Conservation (phyloP, 2,888 invertebrate genomes). For the Sinelater perroti region DNA sequence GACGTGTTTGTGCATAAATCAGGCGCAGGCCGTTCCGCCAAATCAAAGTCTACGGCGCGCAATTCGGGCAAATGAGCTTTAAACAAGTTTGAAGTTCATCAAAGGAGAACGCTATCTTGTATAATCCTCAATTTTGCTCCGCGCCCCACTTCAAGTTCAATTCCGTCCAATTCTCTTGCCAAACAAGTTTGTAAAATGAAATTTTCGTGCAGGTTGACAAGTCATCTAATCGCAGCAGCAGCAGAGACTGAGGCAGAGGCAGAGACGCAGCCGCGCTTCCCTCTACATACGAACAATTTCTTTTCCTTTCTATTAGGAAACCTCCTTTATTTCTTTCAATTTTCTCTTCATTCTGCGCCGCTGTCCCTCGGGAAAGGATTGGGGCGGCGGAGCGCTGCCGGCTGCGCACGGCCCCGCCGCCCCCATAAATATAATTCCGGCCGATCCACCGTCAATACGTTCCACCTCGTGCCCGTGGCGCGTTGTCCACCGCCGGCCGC, state of each 20-base stretch:
- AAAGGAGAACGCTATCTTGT: constrained; percentile 54
- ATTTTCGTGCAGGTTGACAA: constrained; percentile 67
- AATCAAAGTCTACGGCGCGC: constrained; percentile 36
- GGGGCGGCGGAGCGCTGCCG: constrained; percentile 34
- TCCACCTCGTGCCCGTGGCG: constrained; percentile 20
- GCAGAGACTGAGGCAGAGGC: no score
- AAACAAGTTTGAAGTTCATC: constrained; percentile 56
- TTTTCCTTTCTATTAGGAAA: constrained; percentile 58
- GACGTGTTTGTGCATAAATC: constrained; percentile 4
- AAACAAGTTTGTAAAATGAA: constrained; percentile 69
- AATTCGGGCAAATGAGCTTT: constrained; percentile 49
- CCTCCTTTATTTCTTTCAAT: constrained; percentile 63
- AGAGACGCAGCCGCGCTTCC: constrained; percentile 40
- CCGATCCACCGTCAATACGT: constrained; percentile 33
- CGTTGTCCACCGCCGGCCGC: constrained; percentile 10
- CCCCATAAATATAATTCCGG: constrained; percentile 36
- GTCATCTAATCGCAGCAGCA: constrained; percentile 64
- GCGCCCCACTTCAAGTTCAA: constrained; percentile 60
- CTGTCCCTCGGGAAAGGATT: constrained; percentile 54
- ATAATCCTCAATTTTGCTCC: constrained; percentile 53
- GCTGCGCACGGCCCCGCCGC: constrained; percentile 33
- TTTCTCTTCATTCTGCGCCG: constrained; percentile 63
- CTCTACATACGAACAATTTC: constrained; percentile 57
- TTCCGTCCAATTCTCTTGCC: constrained; percentile 66
- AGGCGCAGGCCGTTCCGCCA: constrained; percentile 33